Percentiles rank a stretch among this genome's conserved stretches.
Evolutionary conservation across 1,140 invertebrate species (phyloP).

Genomic region (Ectropis grisescens): DNA sequence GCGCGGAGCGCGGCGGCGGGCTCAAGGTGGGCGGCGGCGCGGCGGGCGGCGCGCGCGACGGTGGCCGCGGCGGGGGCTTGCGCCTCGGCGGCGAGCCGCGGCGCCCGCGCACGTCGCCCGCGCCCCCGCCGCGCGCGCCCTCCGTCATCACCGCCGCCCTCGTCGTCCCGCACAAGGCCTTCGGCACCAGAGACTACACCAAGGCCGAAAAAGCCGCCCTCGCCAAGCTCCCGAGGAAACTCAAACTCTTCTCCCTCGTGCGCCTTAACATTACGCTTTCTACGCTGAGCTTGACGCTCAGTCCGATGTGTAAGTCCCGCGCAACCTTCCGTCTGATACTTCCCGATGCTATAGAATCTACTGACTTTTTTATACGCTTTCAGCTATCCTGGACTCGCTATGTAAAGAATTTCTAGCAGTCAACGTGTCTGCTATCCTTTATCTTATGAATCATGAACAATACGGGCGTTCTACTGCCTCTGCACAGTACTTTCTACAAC

Average conservation of each 20-base stretch:
- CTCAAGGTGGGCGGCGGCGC: constrained; percentile 51
- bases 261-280: constrained; percentile 78
- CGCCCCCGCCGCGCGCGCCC: constrained; percentile 44
- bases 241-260: constrained; percentile 77
- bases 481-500: constrained; percentile 93
- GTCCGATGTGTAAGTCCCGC: constrained; percentile 80
- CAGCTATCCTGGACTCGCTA: constrained; percentile 87
- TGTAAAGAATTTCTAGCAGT: constrained; percentile 90
- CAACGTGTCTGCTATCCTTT: constrained; percentile 92
- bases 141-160: constrained; percentile 74
- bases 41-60: constrained; percentile 22
- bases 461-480: constrained; percentile 91
- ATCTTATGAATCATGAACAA: constrained; percentile 93
- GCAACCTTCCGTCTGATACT: not conserved
- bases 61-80: constrained; percentile 41
- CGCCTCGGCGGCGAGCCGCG: constrained; percentile 52
- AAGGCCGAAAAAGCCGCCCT: constrained; percentile 79
- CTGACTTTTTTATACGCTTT: constrained; percentile 44
- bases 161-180: constrained; percentile 82
- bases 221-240: constrained; percentile 73
- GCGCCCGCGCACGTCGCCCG: constrained; percentile 57
- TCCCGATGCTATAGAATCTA: constrained; percentile 1
- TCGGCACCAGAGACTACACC: constrained; percentile 80
- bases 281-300: constrained; percentile 82
- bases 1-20: constrained; percentile 51